These are phyloP conservation scores for Ophion ellenae DNA, from an alignment of 2,888 invertebrate species.

Conservation along the genomic window DNA sequence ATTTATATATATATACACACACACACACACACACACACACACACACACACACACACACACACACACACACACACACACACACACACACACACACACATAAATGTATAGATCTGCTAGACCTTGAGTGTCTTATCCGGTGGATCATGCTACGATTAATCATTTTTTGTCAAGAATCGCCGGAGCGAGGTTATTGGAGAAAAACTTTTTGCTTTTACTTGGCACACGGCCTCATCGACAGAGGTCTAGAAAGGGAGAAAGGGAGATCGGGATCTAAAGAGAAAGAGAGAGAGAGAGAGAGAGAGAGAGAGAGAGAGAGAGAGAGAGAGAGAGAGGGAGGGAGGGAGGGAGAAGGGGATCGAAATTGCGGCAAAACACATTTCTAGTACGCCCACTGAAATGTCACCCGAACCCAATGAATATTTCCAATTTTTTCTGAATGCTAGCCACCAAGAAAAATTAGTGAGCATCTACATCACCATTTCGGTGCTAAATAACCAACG, in stretches of 20 bases:
- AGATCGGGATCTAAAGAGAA: not conserved
- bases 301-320: not conserved
- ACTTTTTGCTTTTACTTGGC: conserved; percentile 7
- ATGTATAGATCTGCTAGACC: conserved; percentile 39
- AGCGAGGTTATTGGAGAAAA: conserved; percentile 42
- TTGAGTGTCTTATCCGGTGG: conserved; percentile 50
- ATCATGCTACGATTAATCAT: conserved; percentile 41
- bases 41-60: not conserved
- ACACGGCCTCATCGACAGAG: not conserved
- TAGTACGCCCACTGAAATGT: not conserved
- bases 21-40: no score
- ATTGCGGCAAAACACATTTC: no score
- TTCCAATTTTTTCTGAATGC: not conserved
- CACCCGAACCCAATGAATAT: not conserved
- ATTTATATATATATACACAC: conserved; percentile 16
- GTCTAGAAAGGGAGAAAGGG: not conserved
- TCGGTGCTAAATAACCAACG: not conserved
- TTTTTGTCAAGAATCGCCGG: conserved; percentile 21
- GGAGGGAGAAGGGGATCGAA: not conserved
- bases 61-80: no score
- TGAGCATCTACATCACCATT: not conserved
- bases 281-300: not conserved
- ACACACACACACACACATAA: not conserved
- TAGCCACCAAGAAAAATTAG: not conserved
- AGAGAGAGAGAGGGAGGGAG: not conserved